phyloP scores from a whole-genome alignment of 2,797 vertebrate genomes.

The Thalassophryne amazonica region DNA sequence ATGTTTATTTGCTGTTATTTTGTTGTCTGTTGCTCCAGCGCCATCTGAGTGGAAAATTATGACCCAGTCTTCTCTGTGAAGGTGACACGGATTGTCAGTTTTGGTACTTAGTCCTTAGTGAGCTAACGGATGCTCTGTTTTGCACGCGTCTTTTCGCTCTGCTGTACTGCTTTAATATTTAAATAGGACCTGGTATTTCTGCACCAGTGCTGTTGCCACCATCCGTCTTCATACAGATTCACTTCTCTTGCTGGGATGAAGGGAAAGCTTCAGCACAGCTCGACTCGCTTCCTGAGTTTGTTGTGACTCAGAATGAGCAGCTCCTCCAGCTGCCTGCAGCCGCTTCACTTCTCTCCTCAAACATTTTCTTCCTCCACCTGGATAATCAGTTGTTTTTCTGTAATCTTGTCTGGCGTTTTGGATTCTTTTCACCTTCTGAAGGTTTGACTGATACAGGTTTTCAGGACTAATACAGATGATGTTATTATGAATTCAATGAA shows the following conservation, averaged over 20 bases:
- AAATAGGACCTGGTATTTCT: not conserved
- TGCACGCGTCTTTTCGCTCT: constrained; percentile 6
- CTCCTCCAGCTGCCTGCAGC: constrained; percentile 18
- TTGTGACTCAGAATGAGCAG: not conserved
- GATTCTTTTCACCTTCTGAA: not conserved
- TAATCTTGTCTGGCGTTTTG: not conserved
- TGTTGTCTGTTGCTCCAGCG: constrained; percentile 12
- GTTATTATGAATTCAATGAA: too few relatives aligned
- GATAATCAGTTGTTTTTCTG: not conserved
- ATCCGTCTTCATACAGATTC: not conserved
- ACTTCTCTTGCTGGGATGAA: not conserved
- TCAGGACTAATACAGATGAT: too few relatives aligned
- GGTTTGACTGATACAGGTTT: constrained; percentile 13
- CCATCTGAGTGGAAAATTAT: too few relatives aligned
- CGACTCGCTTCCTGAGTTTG: constrained; percentile 12
- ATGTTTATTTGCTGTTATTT: constrained; percentile 3
- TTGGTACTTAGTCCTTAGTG: too few relatives aligned
- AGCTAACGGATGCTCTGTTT: constrained; percentile 1
- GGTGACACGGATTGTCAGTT: too few relatives aligned
- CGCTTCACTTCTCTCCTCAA: not conserved
- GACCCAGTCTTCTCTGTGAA: too few relatives aligned
- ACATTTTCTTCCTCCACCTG: not conserved
- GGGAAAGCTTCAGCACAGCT: constrained; percentile 18
- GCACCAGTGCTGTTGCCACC: not conserved
- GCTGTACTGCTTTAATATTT: constrained; percentile 7